A percentile compares a stretch with the other conserved stretches of the same genome.
Conservation (phyloP, 2,797 vertebrate species). For the Sebastes vulpes region DNA sequence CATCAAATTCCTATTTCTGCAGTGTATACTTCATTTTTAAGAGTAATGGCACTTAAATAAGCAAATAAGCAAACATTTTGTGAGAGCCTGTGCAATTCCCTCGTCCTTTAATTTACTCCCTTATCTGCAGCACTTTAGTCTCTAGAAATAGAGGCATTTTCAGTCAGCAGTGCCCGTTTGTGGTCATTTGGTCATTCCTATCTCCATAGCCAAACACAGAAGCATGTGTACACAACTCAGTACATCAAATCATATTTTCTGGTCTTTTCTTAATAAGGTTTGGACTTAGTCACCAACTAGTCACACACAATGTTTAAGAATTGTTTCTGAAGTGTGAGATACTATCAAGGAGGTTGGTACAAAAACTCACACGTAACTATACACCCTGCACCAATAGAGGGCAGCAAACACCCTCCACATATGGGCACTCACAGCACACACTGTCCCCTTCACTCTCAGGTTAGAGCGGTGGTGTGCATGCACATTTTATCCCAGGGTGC, state of each 20-base stretch:
- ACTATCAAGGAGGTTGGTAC: background rate
- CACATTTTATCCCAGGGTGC: slow-evolving; percentile 15
- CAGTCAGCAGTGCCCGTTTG: background rate
- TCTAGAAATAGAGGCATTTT: background rate
- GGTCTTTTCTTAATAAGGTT: background rate
- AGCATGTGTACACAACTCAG: background rate
- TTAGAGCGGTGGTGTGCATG: background rate
- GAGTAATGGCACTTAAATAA: background rate
- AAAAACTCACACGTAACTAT: background rate
- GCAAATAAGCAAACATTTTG: background rate
- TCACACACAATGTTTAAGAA: background rate
- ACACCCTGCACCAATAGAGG: slow-evolving; percentile 30
- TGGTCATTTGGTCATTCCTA: background rate
- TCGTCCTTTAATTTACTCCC: background rate
- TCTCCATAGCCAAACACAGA: background rate
- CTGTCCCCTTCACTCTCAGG: background rate
- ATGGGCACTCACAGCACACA: background rate
- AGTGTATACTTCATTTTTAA: background rate
- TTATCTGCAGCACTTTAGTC: background rate
- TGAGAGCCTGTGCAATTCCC: background rate
- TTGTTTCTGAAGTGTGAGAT: background rate
- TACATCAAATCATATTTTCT: background rate
- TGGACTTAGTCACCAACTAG: background rate
- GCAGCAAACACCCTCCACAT: slow-evolving; percentile 2
- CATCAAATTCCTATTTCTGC: background rate